Evolutionary conservation across 2,888 invertebrate genomes (phyloP), one percentile per base, ranked within the genome.

Genomic region (Eilema sororculum): DNA sequence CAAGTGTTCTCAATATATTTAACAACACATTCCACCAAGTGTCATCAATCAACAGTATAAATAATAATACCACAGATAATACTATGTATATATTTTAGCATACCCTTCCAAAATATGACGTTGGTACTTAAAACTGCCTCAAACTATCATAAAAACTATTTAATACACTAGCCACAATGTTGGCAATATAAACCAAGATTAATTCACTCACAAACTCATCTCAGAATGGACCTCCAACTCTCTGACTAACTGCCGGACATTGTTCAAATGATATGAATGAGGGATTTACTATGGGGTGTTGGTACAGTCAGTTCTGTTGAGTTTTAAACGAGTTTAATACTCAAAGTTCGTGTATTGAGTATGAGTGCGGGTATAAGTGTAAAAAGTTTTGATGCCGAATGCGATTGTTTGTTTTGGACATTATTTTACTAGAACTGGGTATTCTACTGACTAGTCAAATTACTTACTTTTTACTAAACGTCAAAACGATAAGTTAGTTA

Each of bases 221-320:
- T 75, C 71, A 24, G 68, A 57, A 71, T 71, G 71, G 63, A 77
- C 76, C 74, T 67, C 25, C 68, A 57, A 78, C 72, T 79, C 67
- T 61, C 73, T 73, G 80, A 79, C 81, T 81, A 84, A 84, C 79
- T 74, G 67, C 72, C 63, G 73, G 80, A 69, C 81, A 72, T 68
- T 78, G 67, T 84, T 81, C 82, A 82, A 80, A 76, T 80, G 79
- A 81, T 80, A 82, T 74, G 79, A 76, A 75, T 75, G 69, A 28
- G 65, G 12, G 61, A 65, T 59, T 58, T 83, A 83, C 84, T 70
- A 78, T 10, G 13, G 5, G 22, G 20, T 25, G 8, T 56, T 56
- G 65, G 30, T 22, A 12, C 22, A 33, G 41, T 61, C 58, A 22
- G 0, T 65, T n/a, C 16, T n/a, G n/a, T n/a, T n/a, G 57, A 67